Conservation (phyloP, 1,140 invertebrate species). For the Acromyrmex charruanus region DNA sequence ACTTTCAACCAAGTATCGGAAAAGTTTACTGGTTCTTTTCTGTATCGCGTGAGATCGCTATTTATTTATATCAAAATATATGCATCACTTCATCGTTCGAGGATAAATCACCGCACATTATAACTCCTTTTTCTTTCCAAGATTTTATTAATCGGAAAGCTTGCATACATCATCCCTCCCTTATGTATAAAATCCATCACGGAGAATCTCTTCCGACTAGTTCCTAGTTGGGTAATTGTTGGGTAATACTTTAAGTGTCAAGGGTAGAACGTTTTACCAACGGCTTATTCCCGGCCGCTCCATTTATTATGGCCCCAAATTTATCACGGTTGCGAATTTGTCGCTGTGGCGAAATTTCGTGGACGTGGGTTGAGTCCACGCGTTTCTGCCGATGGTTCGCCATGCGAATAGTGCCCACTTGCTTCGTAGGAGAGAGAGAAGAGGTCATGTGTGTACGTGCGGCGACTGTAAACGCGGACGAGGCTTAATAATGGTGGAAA, state of each 20-base stretch:
- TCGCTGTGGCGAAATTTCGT: slow-evolving; percentile 39
- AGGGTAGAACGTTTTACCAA: slow-evolving; percentile 1
- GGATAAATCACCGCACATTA: slow-evolving; percentile 3
- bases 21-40: slow-evolving; percentile 26
- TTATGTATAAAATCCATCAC: slow-evolving; percentile 6
- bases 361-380: neutral
- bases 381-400: slow-evolving; percentile 20
- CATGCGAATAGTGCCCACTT: neutral
- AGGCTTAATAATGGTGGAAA: slow-evolving; percentile 74
- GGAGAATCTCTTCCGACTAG: neutral
- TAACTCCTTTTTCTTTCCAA: neutral
- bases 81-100: neutral
- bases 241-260: slow-evolving; percentile 22
- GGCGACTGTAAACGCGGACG: slow-evolving; percentile 56
- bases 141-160: slow-evolving; percentile 7
- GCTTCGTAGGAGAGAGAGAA: neutral
- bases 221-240: neutral
- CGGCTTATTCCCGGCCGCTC: slow-evolving; percentile 8
- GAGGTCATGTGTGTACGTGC: slow-evolving; percentile 62
- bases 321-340: slow-evolving; percentile 51
- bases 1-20: neutral
- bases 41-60: neutral
- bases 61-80: slow-evolving; percentile 27
- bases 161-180: neutral
- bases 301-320: slow-evolving; percentile 46